These are phyloP conservation scores for Thecocarcelia acutangulata DNA, from an alignment of 2,888 invertebrate species.

Conservation along the genomic window DNA sequence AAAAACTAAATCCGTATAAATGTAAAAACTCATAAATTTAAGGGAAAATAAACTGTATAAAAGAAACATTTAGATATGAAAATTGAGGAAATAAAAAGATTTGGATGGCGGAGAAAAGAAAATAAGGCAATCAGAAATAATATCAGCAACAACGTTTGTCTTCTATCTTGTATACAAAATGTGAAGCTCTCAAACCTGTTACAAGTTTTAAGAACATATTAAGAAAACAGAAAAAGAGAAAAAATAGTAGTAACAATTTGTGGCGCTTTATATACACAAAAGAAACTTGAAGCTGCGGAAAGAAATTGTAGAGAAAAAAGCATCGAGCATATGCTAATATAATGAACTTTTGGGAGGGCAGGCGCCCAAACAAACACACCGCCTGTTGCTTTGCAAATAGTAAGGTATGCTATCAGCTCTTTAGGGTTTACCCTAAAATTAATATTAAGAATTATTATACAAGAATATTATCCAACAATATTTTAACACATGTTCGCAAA, in stretches of 20 bases:
- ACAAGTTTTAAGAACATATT: not conserved
- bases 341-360: constrained; percentile 11
- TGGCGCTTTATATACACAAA: not conserved
- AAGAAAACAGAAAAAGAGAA: not conserved
- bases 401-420: no score
- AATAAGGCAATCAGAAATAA: not conserved
- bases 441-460: no score
- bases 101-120: not conserved
- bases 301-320: constrained; percentile 12
- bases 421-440: no score
- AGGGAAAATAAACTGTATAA: not conserved
- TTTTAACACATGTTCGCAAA: no score
- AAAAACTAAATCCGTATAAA: constrained; percentile 8
- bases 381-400: constrained; percentile 41
- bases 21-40: constrained; percentile 12
- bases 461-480: no score
- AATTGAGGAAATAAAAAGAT: not conserved
- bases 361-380: not conserved
- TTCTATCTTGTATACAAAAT: not conserved
- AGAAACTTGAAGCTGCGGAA: not conserved
- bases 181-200: not conserved
- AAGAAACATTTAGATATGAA: constrained; percentile 8
- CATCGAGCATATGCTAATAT: constrained; percentile 51
- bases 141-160: not conserved
- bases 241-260: not conserved